Conservation (phyloP, 2,888 invertebrate species). For the Eustalomyia histrio region DNA sequence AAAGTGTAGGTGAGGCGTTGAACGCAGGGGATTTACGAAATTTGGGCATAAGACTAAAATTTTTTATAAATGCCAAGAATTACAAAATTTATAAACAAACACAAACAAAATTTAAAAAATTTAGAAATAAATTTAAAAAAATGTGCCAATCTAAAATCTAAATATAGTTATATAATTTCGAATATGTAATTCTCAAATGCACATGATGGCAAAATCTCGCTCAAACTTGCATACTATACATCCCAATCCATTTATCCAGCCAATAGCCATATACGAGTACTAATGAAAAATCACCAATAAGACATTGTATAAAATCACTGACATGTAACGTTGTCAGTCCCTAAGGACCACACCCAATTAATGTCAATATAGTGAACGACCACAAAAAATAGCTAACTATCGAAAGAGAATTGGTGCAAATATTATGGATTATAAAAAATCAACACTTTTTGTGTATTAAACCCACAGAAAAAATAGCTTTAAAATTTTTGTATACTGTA, state of each 20-base stretch:
- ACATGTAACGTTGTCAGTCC: conserved; percentile 5
- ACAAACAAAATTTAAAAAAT: too few relatives aligned
- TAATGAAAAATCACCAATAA: conserved; percentile 16
- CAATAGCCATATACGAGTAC: conserved; percentile 6
- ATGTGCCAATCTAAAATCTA: too few relatives aligned
- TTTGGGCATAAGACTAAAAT: too few relatives aligned
- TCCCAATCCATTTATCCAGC: neutral
- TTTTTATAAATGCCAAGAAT: too few relatives aligned
- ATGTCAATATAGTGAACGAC: neutral
- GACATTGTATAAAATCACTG: neutral
- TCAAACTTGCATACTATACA: neutral
- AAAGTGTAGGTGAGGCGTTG: too few relatives aligned
- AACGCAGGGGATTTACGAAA: too few relatives aligned
- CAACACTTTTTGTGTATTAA: neutral
- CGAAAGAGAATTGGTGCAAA: neutral
- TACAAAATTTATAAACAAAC: too few relatives aligned
- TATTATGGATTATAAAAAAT: neutral
- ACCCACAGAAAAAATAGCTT: neutral
- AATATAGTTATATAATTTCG: neutral
- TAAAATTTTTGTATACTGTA: neutral
- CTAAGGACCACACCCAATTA: conserved; percentile 28
- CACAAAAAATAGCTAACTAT: neutral
- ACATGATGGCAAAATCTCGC: neutral
- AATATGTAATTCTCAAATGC: neutral
- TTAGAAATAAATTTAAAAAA: too few relatives aligned